Percentiles rank a stretch among this genome's conserved stretches.
These are phyloP conservation scores for Enteromius afrohamiltoni DNA, from an alignment of 2,797 vertebrate genomes.

Conservation along the genomic window DNA sequence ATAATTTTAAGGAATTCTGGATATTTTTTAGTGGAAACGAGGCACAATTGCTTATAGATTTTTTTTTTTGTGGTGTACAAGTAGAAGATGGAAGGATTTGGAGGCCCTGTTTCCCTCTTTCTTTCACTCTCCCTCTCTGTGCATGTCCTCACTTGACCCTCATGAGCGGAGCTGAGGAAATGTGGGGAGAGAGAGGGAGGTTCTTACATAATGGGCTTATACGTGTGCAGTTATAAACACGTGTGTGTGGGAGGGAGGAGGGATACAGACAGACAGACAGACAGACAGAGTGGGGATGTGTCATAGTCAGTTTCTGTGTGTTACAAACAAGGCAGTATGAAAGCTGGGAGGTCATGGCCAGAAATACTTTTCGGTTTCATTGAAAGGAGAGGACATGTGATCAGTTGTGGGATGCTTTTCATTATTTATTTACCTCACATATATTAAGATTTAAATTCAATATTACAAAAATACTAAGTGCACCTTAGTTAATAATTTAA, in stretches of 20 bases:
- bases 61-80: not conserved
- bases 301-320: conserved; percentile 51
- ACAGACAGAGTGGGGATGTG: conserved; percentile 35
- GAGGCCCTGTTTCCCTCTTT: conserved; percentile 42
- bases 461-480: not conserved
- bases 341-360: not conserved
- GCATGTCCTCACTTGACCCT: conserved; percentile 76
- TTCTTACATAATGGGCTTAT: conserved; percentile 73
- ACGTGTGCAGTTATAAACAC: conserved; percentile 64
- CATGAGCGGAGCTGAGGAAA: conserved; percentile 65
- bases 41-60: not conserved
- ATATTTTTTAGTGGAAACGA: not conserved
- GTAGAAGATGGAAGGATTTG: conserved; percentile 1
- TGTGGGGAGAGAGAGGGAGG: conserved; percentile 50
- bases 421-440: not conserved
- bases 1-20: not conserved
- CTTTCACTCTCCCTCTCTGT: conserved; percentile 30
- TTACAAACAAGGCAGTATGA: conserved; percentile 25
- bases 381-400: not conserved
- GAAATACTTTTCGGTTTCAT: not conserved
- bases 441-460: not conserved
- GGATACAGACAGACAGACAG: conserved; percentile 43
- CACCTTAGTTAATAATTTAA: not conserved
- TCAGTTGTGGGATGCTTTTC: not conserved
- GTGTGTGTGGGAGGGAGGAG: conserved; percentile 37